Evolutionary conservation across 1,140 invertebrate species (phyloP), one percentile per base, ranked within the genome.

Genomic region (Dolichoris vasculosae): DNA sequence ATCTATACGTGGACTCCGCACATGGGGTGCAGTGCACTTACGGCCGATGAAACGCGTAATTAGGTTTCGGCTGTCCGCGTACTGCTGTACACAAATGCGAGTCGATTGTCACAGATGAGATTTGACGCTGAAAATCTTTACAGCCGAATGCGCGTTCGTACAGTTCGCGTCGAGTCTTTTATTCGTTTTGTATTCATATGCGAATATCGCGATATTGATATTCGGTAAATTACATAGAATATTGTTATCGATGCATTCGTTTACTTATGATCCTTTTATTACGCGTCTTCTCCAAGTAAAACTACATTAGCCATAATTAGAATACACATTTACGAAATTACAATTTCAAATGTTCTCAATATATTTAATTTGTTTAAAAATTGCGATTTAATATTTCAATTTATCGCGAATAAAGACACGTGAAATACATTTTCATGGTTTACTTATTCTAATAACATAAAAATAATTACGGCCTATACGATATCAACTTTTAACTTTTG

Each of bases 1-100:
- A 38, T 20, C 38, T 11, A 2, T n/a, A 20, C 78, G 59, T 23
- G 17, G 15, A 51, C 20, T 20, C 23, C 55, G 55, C 26, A 38
- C 59, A 67, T 59, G 73, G 20, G 82, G 43, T 17, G 73, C 82
- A 32, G 38, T 77, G 76, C 83, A 84, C 83, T 84, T 79, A 84
- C 75, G 46, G 43, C 76, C 63, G 83, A 85, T 75, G 83, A 85
- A 69, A 80, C 77, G 67, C 77, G 83, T 80, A 85, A 85, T 85
- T 80, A 85, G 38, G 69, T 85, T 80, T 80, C 67, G 83, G 35
- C 59, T 38, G 26, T 84, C 32, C 35, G 30, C 76, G 46, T 43
- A 4, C 9, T 38, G 30, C 77, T 35, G 26, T 51, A 46, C 46
- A 71, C 75, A 78, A 59, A 51, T 48, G 51, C 48, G 59, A 77